Percentiles rank a stretch among this genome's conserved stretches.
phyloP scores from a whole-genome alignment of 2,797 vertebrate genomes.

The Tiaroga cobitis region DNA sequence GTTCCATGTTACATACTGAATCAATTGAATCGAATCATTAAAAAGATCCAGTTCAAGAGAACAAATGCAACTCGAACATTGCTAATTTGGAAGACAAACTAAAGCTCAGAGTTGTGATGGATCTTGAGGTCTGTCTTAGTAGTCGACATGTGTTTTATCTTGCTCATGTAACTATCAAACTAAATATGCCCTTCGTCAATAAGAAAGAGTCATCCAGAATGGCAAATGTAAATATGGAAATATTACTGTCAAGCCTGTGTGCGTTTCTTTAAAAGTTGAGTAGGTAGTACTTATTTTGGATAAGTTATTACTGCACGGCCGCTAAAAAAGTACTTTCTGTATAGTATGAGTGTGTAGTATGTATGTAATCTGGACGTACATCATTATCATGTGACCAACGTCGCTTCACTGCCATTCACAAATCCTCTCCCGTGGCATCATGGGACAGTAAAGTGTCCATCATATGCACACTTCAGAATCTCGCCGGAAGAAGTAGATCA shows the following conservation, averaged over 20 bases:
- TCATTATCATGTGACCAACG: too few species aligned
- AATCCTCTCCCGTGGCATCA: too few species aligned
- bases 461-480: too few species aligned
- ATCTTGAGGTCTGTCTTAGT: neutral
- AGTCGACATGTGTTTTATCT: neutral
- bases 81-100: neutral
- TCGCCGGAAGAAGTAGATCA: too few species aligned
- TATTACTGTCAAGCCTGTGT: neutral
- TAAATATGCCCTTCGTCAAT: neutral
- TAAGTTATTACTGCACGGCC: too few species aligned
- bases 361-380: too few species aligned
- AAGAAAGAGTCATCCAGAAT: neutral
- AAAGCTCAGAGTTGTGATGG: neutral
- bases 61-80: neutral
- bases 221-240: neutral
- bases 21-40: neutral
- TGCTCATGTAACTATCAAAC: neutral
- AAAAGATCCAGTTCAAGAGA: neutral
- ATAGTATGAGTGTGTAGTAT: neutral
- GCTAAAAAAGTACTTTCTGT: too few species aligned
- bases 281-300: too few species aligned
- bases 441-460: too few species aligned
- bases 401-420: too few species aligned
- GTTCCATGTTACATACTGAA: neutral
- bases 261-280: neutral